Base-by-base conservation (phyloP, 1,140 invertebrate genomes). In the Trachelipus rathkii region DNA sequence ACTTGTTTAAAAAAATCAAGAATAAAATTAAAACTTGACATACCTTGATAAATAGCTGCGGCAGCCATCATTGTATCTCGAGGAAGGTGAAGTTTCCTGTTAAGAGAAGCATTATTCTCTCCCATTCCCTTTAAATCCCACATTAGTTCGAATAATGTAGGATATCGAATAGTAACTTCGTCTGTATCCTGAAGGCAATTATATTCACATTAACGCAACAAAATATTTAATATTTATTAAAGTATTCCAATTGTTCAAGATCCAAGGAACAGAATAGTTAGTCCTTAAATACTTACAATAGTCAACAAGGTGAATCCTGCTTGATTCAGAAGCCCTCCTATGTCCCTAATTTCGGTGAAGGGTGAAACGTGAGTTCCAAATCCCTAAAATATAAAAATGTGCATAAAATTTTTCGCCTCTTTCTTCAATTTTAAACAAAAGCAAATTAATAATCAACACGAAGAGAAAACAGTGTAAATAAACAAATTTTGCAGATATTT, bases 261-360 rank as follows among this genome's bases (percentile, higher is more conserved):
- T 33, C 6, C 33, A 33, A 1, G 33, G 6, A 33, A 3, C 33
- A 33, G 33, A 33, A 33, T 33, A 33, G 1, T 33, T 33, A 33
- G 1, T 33, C 6, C 33, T 33, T 33, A 44, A 0, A 45, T 60
- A 83, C 86, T 84, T 85, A 87, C 95, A 69, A 99, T 93, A 4
- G 97, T 99, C 50, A 98, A 87, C 88, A 99, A 92, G 6, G 91
- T 93, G 85, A 96, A 99, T 3, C 96, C 96, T 77, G 94, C 92
- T 82, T 91, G 89, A 77, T 88, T 91, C 45, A 98, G 86, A 43
- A 97, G 86, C 76, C 89, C 88, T 66, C 94, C 95, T 75, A 96
- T 86, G 85, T 96, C 95, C 79, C 89, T 85, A 44, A 94, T 89
- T 81, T 92, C 88, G 4, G 95, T 93, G 83, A 99, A 99, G 0